These are phyloP conservation scores for Tyria jacobaeae DNA, from an alignment of 2,888 invertebrate species.

Conservation along the genomic window DNA sequence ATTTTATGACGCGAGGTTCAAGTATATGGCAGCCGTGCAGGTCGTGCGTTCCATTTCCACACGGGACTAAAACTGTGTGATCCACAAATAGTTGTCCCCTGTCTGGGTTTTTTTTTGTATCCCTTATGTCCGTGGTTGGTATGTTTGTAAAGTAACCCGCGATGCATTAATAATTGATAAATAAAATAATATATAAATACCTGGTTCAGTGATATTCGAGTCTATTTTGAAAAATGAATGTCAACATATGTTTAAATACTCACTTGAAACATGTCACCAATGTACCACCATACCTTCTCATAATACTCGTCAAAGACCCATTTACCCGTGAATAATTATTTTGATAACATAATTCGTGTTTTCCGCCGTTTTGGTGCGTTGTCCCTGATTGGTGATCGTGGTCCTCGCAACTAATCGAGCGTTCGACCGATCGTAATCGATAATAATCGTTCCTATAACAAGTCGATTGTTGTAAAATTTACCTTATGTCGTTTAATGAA, in stretches of 20 bases:
- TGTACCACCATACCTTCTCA: constrained; percentile 47
- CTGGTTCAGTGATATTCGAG: too few species aligned
- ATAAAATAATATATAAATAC: too few species aligned
- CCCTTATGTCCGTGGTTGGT: too few species aligned
- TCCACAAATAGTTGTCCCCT: too few species aligned
- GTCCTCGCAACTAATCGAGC: constrained; percentile 54
- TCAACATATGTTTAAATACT: constrained; percentile 5
- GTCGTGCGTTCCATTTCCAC: too few species aligned
- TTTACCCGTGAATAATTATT: constrained; percentile 58
- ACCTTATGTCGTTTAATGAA: constrained; percentile 35
- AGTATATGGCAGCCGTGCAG: too few species aligned
- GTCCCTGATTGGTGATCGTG: constrained; percentile 44
- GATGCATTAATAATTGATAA: too few species aligned
- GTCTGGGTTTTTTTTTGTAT: too few species aligned
- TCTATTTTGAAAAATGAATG: neutral
- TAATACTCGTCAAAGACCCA: constrained; percentile 50
- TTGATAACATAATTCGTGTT: constrained; percentile 67
- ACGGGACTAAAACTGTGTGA: too few species aligned
- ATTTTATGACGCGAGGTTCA: too few species aligned
- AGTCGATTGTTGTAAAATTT: constrained; percentile 56
- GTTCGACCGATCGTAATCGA: constrained; percentile 61
- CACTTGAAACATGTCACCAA: constrained; percentile 29
- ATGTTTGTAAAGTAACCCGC: too few species aligned
- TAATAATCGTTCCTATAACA: constrained; percentile 55
- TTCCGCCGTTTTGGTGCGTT: constrained; percentile 62